Percentiles rank a stretch among this genome's conserved stretches.
These are phyloP conservation scores for Lasaia peninsularis DNA, from an alignment of 1,140 invertebrate species.

Conservation along the genomic window DNA sequence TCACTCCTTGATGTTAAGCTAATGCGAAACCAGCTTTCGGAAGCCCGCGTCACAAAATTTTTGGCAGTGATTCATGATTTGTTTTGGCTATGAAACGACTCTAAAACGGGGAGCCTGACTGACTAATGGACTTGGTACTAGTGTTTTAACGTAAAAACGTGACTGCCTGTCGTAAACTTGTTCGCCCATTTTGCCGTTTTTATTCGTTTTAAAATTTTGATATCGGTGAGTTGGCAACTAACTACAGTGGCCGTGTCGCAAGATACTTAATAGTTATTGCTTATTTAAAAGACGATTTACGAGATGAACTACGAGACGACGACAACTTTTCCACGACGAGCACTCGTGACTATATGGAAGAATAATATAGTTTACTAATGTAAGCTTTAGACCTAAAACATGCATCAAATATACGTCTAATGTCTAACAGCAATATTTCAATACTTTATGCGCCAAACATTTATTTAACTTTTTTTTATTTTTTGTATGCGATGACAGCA, in stretches of 20 bases:
- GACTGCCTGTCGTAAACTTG: slow-evolving; percentile 19
- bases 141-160: slow-evolving; percentile 32
- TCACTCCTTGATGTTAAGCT: slow-evolving; percentile 17
- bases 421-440: too few species aligned
- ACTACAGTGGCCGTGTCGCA: not conserved
- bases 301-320: too few species aligned
- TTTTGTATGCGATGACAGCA: too few species aligned
- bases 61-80: slow-evolving; percentile 62
- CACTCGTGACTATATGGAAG: too few species aligned
- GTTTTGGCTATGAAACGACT: slow-evolving; percentile 57
- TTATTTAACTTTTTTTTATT: too few species aligned
- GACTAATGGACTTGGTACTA: slow-evolving; percentile 36
- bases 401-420: too few species aligned
- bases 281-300: not conserved
- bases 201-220: slow-evolving; percentile 9
- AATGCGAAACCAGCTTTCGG: slow-evolving; percentile 33
- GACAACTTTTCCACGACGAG: too few species aligned
- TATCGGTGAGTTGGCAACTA: slow-evolving; percentile 2
- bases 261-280: not conserved
- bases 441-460: too few species aligned
- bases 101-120: slow-evolving; percentile 30
- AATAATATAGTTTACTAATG: too few species aligned
- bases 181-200: slow-evolving; percentile 5
- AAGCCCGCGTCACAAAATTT: slow-evolving; percentile 34
- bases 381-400: too few species aligned